These are phyloP conservation scores for Nomada fabriciana DNA, from an alignment of 2,888 invertebrate species.

Conservation along the genomic window DNA sequence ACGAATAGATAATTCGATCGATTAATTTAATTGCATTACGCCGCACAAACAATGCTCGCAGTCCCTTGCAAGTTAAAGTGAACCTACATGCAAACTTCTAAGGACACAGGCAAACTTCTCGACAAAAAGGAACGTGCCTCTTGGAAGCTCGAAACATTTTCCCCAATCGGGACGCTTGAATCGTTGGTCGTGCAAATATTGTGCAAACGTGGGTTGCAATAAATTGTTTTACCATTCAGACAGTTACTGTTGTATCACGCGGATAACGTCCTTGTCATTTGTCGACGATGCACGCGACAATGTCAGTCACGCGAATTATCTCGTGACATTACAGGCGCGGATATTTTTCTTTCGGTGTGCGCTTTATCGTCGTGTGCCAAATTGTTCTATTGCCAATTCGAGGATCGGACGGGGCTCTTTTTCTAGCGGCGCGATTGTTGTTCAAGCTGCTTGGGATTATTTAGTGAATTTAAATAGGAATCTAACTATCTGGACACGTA, in stretches of 20 bases:
- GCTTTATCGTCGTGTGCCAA: conserved; percentile 22
- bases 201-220: not conserved
- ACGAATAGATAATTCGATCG: too few relatives aligned
- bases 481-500: too few relatives aligned
- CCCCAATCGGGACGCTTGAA: not conserved
- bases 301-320: conserved; percentile 37
- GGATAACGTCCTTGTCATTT: conserved; percentile 39
- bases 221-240: conserved; percentile 14
- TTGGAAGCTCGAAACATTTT: too few relatives aligned
- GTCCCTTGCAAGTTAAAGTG: too few relatives aligned
- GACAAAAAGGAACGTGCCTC: too few relatives aligned
- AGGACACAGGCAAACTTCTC: too few relatives aligned
- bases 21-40: too few relatives aligned
- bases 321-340: conserved; percentile 35
- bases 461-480: not conserved
- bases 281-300: conserved; percentile 19
- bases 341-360: conserved; percentile 40
- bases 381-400: conserved; percentile 36
- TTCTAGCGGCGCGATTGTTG: not conserved
- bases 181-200: not conserved
- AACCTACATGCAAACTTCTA: too few relatives aligned
- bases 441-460: not conserved
- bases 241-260: not conserved
- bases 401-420: not conserved
- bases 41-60: too few relatives aligned